Base-by-base conservation (phyloP, 1,140 invertebrate species). In the Thaumatotibia leucotreta region DNA sequence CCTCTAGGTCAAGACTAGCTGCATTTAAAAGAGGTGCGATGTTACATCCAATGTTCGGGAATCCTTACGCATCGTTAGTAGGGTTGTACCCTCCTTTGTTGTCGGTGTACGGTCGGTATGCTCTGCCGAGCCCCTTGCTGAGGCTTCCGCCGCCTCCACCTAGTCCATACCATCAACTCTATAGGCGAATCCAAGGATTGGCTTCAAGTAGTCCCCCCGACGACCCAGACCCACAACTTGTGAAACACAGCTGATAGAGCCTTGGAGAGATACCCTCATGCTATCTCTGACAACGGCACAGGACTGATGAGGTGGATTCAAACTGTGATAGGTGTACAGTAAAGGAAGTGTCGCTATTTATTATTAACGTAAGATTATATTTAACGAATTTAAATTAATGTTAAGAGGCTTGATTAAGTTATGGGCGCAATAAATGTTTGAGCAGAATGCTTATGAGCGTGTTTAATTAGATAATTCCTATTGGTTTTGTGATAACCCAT, bases 1-100 rank as follows among this genome's bases (percentile, higher is more conserved):
- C 96, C 0, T 97, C 96, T 0, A 91, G 97, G 35, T 96, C 95
- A 2, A 92, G 97, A 0, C 83, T 99, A 8, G 97, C 97, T 0
- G 97, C 97, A 0, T 97, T 98, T 80, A 98, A 97, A 79, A 92
- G 97, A 3, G 93, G 84, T 79, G 88, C 91, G 75, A 85, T 92
- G 72, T 69, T 93, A 58, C 91, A 93, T 65, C 92, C 93, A 1
- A 85, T 94, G 17, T 93, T 94, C 69, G 92, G 92, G 0, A 92
- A 93, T 10, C 89, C 93, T 1, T 86, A 93, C 67, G 92, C 93
- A 0, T 92, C 89, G 45, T 76, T 94, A 39, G 84, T 93, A 27
- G 80, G 92, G 52, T 35, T 93, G 67, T 88, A 92, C 73, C 87
- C 83, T 87, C 89, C 74, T 84, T 76, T 92, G 20, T 74, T 94